Evolutionary conservation across 1,140 invertebrate genomes (phyloP).

Genomic region (Sminthurinus signatus): DNA sequence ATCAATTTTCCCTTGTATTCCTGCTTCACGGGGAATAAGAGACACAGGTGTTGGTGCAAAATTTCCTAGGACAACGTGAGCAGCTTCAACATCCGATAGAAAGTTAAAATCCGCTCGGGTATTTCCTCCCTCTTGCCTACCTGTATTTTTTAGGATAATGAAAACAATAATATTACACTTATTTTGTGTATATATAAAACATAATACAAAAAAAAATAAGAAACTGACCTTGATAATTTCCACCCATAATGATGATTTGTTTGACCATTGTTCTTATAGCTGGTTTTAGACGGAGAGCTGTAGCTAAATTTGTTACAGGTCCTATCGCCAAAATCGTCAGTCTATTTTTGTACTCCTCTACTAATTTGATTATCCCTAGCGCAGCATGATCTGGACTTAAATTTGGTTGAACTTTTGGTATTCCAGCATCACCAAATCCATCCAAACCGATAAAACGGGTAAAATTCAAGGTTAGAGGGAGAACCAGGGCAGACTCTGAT

Average conservation of each 20-base stretch:
- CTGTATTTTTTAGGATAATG: no score
- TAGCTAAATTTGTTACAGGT: slow-evolving; percentile 69
- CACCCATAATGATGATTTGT: slow-evolving; percentile 67
- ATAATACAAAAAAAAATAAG: no score
- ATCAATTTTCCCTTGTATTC: no score
- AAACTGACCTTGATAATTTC: slow-evolving; percentile 62
- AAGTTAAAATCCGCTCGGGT: slow-evolving; percentile 82
- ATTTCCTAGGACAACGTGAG: slow-evolving; percentile 58
- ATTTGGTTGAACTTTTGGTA: slow-evolving; percentile 28
- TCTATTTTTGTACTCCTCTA: slow-evolving; percentile 49
- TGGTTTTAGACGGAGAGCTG: slow-evolving; percentile 61
- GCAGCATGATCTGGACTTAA: slow-evolving; percentile 46
- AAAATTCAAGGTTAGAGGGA: slow-evolving; percentile 30
- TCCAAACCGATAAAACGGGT: slow-evolving; percentile 54
- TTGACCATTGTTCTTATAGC: slow-evolving; percentile 58
- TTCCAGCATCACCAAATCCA: slow-evolving; percentile 57
- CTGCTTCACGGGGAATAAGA: slow-evolving; percentile 60
- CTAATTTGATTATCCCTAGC: slow-evolving; percentile 50
- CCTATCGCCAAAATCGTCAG: slow-evolving; percentile 59
- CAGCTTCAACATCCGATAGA: slow-evolving; percentile 67
- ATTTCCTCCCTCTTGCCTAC: slow-evolving; percentile 40
- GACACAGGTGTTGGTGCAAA: slow-evolving; percentile 50
- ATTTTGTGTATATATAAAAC: no score
- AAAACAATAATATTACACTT: no score
- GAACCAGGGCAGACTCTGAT: slow-evolving; percentile 50